Conservation (phyloP, 2,888 invertebrate species). For the Galerucella calmariensis region DNA sequence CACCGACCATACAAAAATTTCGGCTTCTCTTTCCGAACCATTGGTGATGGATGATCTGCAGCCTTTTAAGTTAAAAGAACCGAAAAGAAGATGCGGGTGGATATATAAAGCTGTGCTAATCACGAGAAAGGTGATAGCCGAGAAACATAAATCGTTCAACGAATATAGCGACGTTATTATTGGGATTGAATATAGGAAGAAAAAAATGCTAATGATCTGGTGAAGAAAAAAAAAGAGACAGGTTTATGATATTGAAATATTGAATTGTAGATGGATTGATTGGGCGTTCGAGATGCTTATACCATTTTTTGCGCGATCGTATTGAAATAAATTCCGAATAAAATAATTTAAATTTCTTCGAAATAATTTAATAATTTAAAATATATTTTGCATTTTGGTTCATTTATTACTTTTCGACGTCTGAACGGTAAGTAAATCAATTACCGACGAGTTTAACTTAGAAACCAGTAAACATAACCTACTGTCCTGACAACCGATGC, state of each 20-base stretch:
- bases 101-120: background rate
- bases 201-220: constrained; percentile 7
- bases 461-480: no score
- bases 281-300: no score
- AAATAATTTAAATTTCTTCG: no score
- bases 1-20: constrained; percentile 10
- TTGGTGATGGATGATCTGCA: constrained; percentile 16
- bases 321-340: no score
- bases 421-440: no score
- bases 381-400: no score
- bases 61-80: constrained; percentile 9
- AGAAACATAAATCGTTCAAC: background rate
- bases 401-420: no score
- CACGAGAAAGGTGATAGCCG: constrained; percentile 1
- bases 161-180: background rate
- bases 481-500: no score
- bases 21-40: constrained; percentile 4
- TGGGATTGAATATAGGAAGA: background rate
- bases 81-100: constrained; percentile 13
- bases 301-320: no score
- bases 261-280: background rate
- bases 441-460: no score
- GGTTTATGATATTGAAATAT: background rate
- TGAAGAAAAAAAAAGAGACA: background rate
- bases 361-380: no score